Evolutionary conservation across 2,113 vertebrate species (phyloP), one percentile per base, ranked within the genome.

Genomic region (Callipepla californica): DNA sequence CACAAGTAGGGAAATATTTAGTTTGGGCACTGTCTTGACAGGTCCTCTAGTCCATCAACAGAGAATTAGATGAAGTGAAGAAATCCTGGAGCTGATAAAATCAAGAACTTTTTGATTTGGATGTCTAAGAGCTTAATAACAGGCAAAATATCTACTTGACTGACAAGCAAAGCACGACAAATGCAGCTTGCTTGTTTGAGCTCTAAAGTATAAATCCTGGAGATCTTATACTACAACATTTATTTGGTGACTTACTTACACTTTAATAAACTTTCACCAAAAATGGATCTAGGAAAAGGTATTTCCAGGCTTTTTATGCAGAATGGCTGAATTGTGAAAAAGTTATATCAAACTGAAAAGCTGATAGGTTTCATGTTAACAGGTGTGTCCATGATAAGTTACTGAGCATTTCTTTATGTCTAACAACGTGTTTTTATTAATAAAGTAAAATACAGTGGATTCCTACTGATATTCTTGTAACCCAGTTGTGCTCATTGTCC

Each of bases 41-140:
- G 16, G 57, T 66, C 25, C 68, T 61, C 40, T 23, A 72, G 32
- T 18, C 34, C 23, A 80, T 17, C 13, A 65, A 14, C 22, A 69
- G 87, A 53, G 48, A 82, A 75, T 75, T 25, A 34, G 66, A 30
- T 44, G 21, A 8, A 30, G 44, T 59, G 69, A 78, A 72, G 63
- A 86, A 84, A 91, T 72, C 42, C 28, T 84, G 13, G 47, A 75
- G 34, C 7, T 72, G 28, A 59, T 80, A 80, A 86, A 30, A 32
- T 55, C 34, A 55, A 13, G 58, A 78, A 63, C 84, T 17, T 65
- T 92, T 92, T 75, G 47, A 34, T 90, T 42, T 79, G 57, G 47
- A 23, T 87, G 65, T 89, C 55, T 84, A 78, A 26, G n/a, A 19
- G 16, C 77, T 92, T 61, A 79, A 79, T 79, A 84, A 38, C 19